Base-by-base conservation (phyloP, 2,888 invertebrate genomes). In the Urechis unicinctus region DNA sequence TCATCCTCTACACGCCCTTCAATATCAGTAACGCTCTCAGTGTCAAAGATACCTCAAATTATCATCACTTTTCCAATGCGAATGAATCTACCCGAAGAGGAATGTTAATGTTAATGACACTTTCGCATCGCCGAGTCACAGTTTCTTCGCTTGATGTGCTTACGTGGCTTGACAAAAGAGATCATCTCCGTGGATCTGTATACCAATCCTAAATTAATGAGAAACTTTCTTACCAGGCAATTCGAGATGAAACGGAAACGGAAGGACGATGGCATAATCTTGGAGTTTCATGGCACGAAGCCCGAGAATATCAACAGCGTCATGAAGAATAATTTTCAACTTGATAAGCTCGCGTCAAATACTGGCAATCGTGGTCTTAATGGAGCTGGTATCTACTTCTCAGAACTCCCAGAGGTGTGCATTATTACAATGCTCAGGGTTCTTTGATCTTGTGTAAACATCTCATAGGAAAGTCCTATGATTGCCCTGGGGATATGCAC, bases 251-350 rank as follows among this genome's bases (percentile, higher is more conserved):
- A 58, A 42, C 31, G 36, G 6, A 42, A 47, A 22, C 25, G 22
- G n/a, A 29, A 21, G 17, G 29, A 52, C 4, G 36, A 30, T 1
- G 50, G 52, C 41, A 28, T 21, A 5, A 28, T 60, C 13, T 45
- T 60, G 42, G 60, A 52, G 6, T 60, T 60, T 55, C 60, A 60
- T 55, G 60, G 60, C 2, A 60, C 60, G 26, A 43, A 51, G 9
- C 17, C 29, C 22, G 42, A 53, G 25, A 58, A 55, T 41, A 58
- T 58, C 21, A 41, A 46, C 13, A 25, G 41, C 45, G 57, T 59
- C 22, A 43, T 59, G 45, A 17, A 49, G 26, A 26, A 59, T 4
- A 59, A 59, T 31, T 57, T 59, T 36, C n/a, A 41, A 44, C 17
- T 21, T 59, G 45, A 1, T 6, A 29, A 29, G n/a, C 22, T 47